These are phyloP conservation scores for Chauna torquata DNA, from an alignment of 2,113 vertebrate genomes.

Conservation along the genomic window DNA sequence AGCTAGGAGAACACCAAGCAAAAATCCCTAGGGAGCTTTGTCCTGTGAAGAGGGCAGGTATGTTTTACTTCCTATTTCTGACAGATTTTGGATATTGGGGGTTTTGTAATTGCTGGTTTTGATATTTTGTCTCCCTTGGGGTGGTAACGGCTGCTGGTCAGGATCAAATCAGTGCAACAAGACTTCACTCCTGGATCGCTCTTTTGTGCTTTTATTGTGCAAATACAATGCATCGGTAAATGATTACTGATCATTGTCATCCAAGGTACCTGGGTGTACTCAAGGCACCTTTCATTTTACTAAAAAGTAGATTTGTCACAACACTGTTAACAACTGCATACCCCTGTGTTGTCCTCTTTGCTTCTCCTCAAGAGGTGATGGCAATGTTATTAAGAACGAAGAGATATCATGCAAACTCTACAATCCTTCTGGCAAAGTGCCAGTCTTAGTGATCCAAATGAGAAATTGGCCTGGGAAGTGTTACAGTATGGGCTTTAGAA, in stretches of 20 bases:
- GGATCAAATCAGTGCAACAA: neutral
- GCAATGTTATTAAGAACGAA: neutral
- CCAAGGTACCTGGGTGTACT: neutral
- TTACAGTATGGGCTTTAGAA: neutral
- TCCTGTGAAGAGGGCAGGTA: neutral
- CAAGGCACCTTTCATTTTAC: neutral
- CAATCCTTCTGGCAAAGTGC: neutral
- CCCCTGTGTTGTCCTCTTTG: neutral
- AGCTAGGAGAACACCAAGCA: neutral
- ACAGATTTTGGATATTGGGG: neutral
- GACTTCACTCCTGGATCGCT: neutral
- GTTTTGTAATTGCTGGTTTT: neutral
- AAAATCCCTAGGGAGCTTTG: neutral
- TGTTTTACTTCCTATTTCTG: neutral
- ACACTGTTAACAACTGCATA: neutral
- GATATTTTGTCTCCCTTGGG: neutral
- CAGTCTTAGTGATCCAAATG: neutral
- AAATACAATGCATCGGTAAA: neutral
- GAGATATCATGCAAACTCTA: neutral
- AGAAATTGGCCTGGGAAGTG: neutral
- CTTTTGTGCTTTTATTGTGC: neutral
- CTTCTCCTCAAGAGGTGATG: neutral
- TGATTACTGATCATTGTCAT: neutral
- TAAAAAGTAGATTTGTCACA: neutral
- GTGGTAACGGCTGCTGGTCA: neutral